Evolutionary conservation across 1,140 invertebrate genomes (phyloP).

Genomic region (Musca vetustissima): DNA sequence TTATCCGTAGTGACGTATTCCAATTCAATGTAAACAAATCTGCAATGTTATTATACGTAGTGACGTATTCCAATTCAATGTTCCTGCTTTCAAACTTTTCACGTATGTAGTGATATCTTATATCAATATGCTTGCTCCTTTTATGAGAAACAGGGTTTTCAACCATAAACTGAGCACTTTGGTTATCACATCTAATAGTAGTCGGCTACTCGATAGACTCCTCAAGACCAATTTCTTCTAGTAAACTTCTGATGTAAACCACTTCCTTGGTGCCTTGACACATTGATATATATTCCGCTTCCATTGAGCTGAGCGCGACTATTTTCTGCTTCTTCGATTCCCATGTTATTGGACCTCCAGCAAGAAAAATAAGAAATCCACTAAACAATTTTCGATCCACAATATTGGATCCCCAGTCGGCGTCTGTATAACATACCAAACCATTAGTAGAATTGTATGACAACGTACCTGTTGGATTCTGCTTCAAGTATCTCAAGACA

Average conservation of each 20-base stretch:
- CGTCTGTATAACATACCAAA: background rate
- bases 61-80: background rate
- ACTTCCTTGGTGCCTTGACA: background rate
- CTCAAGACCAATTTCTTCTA: background rate
- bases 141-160: background rate
- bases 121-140: slow-evolving; percentile 2
- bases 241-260: background rate
- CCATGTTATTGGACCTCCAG: background rate
- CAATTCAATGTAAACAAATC: background rate
- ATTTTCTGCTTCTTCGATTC: slow-evolving; percentile 5
- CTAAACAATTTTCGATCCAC: background rate
- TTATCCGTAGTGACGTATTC: background rate
- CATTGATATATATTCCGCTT: background rate
- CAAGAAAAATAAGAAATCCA: background rate
- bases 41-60: background rate
- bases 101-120: background rate
- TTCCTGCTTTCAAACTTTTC: background rate
- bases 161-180: background rate
- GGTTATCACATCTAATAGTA: background rate
- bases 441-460: background rate
- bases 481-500: slow-evolving; percentile 3
- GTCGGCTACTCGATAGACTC: background rate
- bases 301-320: background rate
- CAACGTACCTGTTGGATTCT: background rate
- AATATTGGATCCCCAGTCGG: background rate